Percentiles rank a stretch among this genome's conserved stretches.
Conservation (phyloP, 2,888 invertebrate species). For the Azorinus chamasolen region DNA sequence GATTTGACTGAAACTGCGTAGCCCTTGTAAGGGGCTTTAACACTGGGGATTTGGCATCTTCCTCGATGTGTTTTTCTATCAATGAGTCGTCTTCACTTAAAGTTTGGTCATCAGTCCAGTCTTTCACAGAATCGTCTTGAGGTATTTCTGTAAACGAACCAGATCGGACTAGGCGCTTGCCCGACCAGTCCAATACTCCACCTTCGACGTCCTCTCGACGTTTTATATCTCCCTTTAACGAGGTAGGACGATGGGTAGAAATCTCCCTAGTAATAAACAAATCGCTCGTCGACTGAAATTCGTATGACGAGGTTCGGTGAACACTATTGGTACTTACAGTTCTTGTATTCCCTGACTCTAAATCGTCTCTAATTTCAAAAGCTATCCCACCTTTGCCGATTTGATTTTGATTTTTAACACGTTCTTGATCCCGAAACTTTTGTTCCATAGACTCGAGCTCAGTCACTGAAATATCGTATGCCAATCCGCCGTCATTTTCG, state of each 20-base stretch:
- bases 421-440: conserved; percentile 49
- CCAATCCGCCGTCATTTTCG: conserved; percentile 65
- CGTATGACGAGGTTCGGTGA: conserved; percentile 61
- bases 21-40: conserved; percentile 61
- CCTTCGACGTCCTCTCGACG: conserved; percentile 42
- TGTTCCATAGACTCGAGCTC: conserved; percentile 69
- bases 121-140: conserved; percentile 70
- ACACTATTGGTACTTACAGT: conserved; percentile 59
- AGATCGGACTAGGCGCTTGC: conserved; percentile 73
- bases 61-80: conserved; percentile 55
- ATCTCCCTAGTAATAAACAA: conserved; percentile 40
- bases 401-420: conserved; percentile 39
- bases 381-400: conserved; percentile 69
- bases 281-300: conserved; percentile 24
- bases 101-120: conserved; percentile 71
- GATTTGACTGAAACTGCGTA: conserved; percentile 60
- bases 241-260: conserved; percentile 62
- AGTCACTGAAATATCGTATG: conserved; percentile 74
- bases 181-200: conserved; percentile 77
- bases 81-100: conserved; percentile 55
- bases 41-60: conserved; percentile 46
- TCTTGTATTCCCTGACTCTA: conserved; percentile 65
- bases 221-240: conserved; percentile 64
- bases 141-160: conserved; percentile 79
- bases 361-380: conserved; percentile 77